phyloP scores from a whole-genome alignment of 2,888 invertebrate species.

The Caenorhabditis imperialis region DNA sequence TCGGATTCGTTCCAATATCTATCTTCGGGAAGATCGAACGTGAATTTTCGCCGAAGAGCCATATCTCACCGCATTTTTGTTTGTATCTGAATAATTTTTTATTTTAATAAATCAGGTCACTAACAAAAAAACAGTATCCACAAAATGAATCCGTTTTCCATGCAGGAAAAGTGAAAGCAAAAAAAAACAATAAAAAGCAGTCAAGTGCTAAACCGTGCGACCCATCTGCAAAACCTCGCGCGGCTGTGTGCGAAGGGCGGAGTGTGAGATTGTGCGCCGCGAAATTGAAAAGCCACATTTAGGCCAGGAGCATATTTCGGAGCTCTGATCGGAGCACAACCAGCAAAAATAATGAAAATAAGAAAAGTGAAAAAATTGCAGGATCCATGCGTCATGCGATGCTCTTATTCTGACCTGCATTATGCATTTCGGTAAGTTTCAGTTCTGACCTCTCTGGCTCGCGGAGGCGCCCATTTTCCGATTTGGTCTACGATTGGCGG shows the following conservation, averaged over 20 bases:
- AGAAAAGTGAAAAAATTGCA: too few relatives aligned
- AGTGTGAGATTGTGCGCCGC: conserved; percentile 14
- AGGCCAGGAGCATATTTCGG: too few relatives aligned
- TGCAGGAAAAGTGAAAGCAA: conserved; percentile 4
- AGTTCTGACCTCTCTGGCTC: too few relatives aligned
- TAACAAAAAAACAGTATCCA: not conserved
- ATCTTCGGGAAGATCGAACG: conserved; percentile 75
- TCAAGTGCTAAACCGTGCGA: conserved; percentile 5
- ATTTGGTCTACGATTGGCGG: too few relatives aligned
- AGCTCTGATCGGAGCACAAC: too few relatives aligned
- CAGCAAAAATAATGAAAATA: too few relatives aligned
- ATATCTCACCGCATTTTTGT: conserved; percentile 43
- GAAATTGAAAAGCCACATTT: conserved; percentile 25
- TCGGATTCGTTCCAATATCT: conserved; percentile 71
- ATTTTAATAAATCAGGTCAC: not conserved
- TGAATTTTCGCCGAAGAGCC: conserved; percentile 69
- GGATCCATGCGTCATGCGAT: too few relatives aligned
- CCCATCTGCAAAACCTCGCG: conserved; percentile 21
- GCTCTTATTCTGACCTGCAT: too few relatives aligned
- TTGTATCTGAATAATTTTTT: conserved; percentile 3
- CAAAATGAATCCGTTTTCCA: not conserved
- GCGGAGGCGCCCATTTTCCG: too few relatives aligned
- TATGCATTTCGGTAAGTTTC: too few relatives aligned
- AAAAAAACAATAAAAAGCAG: conserved; percentile 3
- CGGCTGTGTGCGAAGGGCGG: conserved; percentile 25